Conservation (phyloP, 1,140 invertebrate genomes). For the Bombus fervidus region DNA sequence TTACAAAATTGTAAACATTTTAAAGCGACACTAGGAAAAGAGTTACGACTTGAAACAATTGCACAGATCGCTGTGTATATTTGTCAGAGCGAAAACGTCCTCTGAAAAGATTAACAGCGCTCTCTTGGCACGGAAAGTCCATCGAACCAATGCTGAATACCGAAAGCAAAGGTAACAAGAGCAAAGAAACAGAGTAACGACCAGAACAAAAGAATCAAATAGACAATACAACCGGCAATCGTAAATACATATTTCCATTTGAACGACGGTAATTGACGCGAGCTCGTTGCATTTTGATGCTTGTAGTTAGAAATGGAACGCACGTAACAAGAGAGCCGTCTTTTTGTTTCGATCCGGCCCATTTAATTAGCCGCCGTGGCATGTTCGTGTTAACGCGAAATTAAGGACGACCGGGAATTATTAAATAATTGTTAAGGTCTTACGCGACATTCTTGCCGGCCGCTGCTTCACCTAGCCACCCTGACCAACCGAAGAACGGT, state of each 20-base stretch:
- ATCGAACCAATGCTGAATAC: background rate
- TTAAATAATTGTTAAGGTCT: conserved; percentile 54
- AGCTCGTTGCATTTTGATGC: background rate
- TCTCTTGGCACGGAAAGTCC: background rate
- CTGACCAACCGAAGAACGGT: conserved; percentile 47
- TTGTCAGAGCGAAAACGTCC: too few relatives aligned
- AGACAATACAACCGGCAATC: background rate
- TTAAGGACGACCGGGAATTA: conserved; percentile 51
- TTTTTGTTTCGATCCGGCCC: conserved; percentile 1
- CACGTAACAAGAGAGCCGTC: background rate
- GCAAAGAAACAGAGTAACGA: background rate
- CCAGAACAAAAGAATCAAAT: background rate
- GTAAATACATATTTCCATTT: conserved; percentile 16
- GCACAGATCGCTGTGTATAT: too few relatives aligned
- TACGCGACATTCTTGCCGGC: conserved; percentile 11
- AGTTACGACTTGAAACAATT: background rate
- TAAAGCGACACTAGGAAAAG: background rate
- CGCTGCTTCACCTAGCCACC: conserved; percentile 35
- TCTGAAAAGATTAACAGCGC: background rate
- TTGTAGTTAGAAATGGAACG: background rate
- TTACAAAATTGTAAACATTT: too few relatives aligned
- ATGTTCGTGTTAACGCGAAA: conserved; percentile 40
- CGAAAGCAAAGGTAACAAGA: background rate
- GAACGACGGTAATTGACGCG: background rate
- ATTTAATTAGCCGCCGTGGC: conserved; percentile 41